Percentiles rank a stretch among this genome's conserved stretches.
These are phyloP conservation scores for Tillus elongatus DNA, from an alignment of 2,888 invertebrate genomes.

Conservation along the genomic window DNA sequence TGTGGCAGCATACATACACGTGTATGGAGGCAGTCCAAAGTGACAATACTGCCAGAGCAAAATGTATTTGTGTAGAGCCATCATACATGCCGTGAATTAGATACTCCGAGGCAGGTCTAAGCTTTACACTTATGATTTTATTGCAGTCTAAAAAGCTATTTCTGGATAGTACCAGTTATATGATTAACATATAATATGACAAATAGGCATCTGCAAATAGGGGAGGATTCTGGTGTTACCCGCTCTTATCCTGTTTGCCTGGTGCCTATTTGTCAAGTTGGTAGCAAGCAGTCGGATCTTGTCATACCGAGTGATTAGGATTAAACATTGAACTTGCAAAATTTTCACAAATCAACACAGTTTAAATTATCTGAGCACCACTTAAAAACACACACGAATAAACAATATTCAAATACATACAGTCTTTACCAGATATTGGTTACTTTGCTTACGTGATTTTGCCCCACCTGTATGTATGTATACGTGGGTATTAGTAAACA, in stretches of 20 bases:
- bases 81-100: slow-evolving; percentile 40
- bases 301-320: slow-evolving; percentile 39
- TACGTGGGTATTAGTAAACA: slow-evolving; percentile 45
- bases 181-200: slow-evolving; percentile 20
- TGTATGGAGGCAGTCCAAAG: slow-evolving; percentile 35
- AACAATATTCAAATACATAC: slow-evolving; percentile 44
- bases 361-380: slow-evolving; percentile 43
- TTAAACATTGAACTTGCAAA: slow-evolving; percentile 43
- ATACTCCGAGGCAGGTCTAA: slow-evolving; percentile 37
- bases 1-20: slow-evolving; percentile 40
- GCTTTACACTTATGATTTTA: slow-evolving; percentile 26
- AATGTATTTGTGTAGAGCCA: slow-evolving; percentile 42
- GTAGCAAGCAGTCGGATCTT: slow-evolving; percentile 40
- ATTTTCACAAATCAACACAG: slow-evolving; percentile 42
- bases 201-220: too few relatives aligned
- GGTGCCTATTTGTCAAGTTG: too few relatives aligned
- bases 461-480: slow-evolving; percentile 45
- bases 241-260: too few relatives aligned
- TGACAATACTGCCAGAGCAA: slow-evolving; percentile 38
- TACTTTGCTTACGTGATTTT: slow-evolving; percentile 45
- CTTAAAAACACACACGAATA: slow-evolving; percentile 43
- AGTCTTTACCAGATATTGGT: slow-evolving; percentile 44
- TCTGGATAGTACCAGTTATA: neutral
- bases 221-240: too few relatives aligned
- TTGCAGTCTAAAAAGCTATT: slow-evolving; percentile 3